Evolutionary conservation across 2,113 vertebrate genomes (phyloP).

Genomic region (Nothocercus julius): DNA sequence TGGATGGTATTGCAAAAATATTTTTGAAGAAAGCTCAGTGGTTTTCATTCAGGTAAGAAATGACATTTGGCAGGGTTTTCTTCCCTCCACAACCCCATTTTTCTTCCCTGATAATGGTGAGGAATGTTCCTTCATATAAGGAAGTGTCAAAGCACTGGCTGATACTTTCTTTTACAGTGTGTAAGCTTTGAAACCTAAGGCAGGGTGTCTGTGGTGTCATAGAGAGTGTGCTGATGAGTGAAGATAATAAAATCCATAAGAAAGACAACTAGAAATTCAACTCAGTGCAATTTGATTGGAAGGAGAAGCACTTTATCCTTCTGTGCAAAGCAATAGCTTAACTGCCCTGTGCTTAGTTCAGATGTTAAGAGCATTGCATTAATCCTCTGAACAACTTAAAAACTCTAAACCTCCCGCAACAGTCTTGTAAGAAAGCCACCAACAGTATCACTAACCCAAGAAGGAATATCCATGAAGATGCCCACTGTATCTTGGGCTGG

Average conservation of each 20-base stretch:
- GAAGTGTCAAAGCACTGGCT: neutral
- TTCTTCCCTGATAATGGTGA: neutral
- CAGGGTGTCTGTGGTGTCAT: fast-evolving
- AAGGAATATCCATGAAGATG: neutral
- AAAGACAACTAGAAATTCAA: slow-evolving; percentile 26
- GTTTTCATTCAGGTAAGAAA: neutral
- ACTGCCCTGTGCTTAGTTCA: slow-evolving; percentile 40
- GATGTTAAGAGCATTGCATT: slow-evolving; percentile 49
- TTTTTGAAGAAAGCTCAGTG: neutral
- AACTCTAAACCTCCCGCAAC: slow-evolving; percentile 16
- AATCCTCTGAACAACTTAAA: slow-evolving; percentile 62
- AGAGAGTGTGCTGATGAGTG: neutral
- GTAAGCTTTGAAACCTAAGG: neutral
- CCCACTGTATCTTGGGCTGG: no score
- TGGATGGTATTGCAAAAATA: neutral
- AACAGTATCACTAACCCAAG: neutral
- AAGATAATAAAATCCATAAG: slow-evolving; percentile 31
- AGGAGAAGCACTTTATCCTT: slow-evolving; percentile 40
- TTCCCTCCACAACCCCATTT: neutral
- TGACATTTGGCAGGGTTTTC: neutral
- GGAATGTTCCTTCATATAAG: neutral
- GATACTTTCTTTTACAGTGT: neutral
- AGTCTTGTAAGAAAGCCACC: slow-evolving; percentile 6
- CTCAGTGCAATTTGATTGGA: slow-evolving; percentile 17
- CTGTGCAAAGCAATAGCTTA: slow-evolving; percentile 49